These are phyloP conservation scores for Liasis olivaceus DNA, from an alignment of 2,797 vertebrate genomes.

Conservation along the genomic window DNA sequence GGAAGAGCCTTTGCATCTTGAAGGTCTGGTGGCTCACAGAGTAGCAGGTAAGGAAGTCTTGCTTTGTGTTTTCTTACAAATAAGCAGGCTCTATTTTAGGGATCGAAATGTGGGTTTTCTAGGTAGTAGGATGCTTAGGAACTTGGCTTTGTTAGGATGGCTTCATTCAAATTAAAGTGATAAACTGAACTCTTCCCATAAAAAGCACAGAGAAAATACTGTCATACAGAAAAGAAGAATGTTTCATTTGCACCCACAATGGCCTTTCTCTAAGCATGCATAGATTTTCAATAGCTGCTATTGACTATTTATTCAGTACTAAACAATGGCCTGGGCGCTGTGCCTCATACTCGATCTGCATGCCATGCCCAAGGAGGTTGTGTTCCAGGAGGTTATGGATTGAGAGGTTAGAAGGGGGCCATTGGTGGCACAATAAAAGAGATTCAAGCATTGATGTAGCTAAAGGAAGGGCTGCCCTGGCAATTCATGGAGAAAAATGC, in stretches of 20 bases:
- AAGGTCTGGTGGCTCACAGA: constrained; percentile 94
- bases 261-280: background rate
- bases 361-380: background rate
- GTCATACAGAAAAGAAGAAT: background rate
- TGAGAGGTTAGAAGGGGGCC: background rate
- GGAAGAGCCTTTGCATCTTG: constrained; percentile 85
- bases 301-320: background rate
- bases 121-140: background rate
- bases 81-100: background rate
- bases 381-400: background rate
- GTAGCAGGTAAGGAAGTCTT: constrained; percentile 88
- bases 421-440: background rate
- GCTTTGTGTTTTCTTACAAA: constrained; percentile 25
- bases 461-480: background rate
- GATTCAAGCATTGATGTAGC: background rate
- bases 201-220: background rate
- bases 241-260: background rate
- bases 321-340: background rate
- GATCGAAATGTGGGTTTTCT: background rate
- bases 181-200: background rate
- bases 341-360: background rate
- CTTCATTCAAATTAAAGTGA: background rate
- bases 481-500: background rate
- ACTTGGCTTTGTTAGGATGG: background rate
- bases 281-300: background rate